Evolutionary conservation across 2,888 invertebrate species (phyloP).

Genomic region (Dysmachus trigonus): DNA sequence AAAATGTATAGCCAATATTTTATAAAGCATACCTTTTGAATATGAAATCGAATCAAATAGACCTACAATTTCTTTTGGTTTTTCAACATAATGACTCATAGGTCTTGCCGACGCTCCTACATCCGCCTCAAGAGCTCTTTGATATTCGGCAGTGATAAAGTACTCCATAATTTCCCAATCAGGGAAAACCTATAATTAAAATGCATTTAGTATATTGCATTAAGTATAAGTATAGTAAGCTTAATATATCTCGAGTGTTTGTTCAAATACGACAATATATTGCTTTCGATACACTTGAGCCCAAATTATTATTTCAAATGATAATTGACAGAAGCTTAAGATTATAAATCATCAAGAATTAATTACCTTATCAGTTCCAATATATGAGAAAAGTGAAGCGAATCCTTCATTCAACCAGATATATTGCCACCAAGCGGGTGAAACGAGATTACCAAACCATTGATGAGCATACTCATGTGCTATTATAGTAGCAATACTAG

Average conservation of each 20-base stretch:
- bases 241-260: background rate
- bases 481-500: conserved; percentile 67
- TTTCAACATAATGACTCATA: conserved; percentile 81
- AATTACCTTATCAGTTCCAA: conserved; percentile 57
- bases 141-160: conserved; percentile 78
- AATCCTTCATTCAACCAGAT: conserved; percentile 81
- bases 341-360: background rate
- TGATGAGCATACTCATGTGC: conserved; percentile 74
- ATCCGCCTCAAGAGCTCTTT: conserved; percentile 77
- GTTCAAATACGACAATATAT: background rate
- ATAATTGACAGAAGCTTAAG: background rate
- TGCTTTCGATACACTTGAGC: background rate
- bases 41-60: conserved; percentile 89
- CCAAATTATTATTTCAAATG: background rate
- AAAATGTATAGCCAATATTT: background rate
- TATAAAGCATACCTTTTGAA: conserved; percentile 76
- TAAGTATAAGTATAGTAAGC: background rate
- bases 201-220: background rate
- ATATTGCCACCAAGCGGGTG: conserved; percentile 75
- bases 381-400: conserved; percentile 64
- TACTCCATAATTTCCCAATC: conserved; percentile 79
- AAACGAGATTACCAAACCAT: conserved; percentile 83
- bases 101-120: conserved; percentile 80
- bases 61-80: conserved; percentile 83
- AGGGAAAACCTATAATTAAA: conserved; percentile 65